These are phyloP conservation scores for Alligator sinensis DNA, from an alignment of 2,113 vertebrate species.

Conservation along the genomic window DNA sequence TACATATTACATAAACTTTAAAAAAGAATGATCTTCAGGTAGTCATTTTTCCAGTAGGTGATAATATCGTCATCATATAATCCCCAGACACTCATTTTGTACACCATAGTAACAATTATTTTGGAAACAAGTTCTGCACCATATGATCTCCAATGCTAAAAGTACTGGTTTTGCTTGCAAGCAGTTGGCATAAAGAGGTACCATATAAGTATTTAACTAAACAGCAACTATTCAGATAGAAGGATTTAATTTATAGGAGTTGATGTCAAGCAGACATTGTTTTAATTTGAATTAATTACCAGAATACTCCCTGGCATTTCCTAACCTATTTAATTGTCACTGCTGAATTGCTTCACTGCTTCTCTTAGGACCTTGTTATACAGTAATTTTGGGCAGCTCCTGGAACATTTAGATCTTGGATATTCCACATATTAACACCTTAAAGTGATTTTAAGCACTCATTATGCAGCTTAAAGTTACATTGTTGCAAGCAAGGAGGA, in stretches of 20 bases:
- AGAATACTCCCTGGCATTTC: not conserved
- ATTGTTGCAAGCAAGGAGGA: too few relatives aligned
- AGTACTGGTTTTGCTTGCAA: not conserved
- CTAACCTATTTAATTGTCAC: conserved; percentile 5
- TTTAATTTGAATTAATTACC: not conserved
- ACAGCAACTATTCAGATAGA: not conserved
- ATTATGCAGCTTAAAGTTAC: too few relatives aligned
- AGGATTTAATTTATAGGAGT: not conserved
- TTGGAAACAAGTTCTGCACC: not conserved
- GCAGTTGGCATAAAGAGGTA: not conserved
- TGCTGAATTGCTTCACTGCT: not conserved
- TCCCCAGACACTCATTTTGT: too few relatives aligned
- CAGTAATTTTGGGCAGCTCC: too few relatives aligned
- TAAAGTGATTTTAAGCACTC: too few relatives aligned
- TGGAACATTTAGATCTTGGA: too few relatives aligned
- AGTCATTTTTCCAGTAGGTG: too few relatives aligned
- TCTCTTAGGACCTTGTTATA: not conserved
- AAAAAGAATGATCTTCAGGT: too few relatives aligned
- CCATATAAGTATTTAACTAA: not conserved
- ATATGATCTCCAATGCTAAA: not conserved
- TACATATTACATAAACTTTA: too few relatives aligned
- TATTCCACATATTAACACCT: too few relatives aligned
- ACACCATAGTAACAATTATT: not conserved
- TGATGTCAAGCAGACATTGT: not conserved
- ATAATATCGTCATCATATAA: too few relatives aligned